A percentile compares a stretch with the other conserved stretches of the same genome.
phyloP scores from a whole-genome alignment of 1,140 invertebrate species.

The Listronotus oregonensis region DNA sequence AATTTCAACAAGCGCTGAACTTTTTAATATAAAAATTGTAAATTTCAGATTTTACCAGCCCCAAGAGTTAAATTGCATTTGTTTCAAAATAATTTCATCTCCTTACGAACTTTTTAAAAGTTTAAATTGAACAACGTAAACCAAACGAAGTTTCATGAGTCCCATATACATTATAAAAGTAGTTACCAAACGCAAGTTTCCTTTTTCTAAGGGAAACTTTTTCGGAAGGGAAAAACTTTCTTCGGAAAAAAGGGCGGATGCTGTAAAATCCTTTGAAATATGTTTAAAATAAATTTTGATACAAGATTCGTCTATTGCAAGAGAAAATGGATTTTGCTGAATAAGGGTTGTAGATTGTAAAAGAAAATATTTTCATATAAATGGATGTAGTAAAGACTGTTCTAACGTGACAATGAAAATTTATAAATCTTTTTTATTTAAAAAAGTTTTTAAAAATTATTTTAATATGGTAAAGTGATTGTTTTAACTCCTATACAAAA shows the following conservation, averaged over 20 bases:
- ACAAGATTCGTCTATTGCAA: background rate
- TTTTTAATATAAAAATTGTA: constrained; percentile 37
- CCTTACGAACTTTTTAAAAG: constrained; percentile 36
- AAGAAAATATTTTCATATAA: constrained; percentile 5
- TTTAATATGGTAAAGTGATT: too few species aligned
- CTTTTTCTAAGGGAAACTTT: constrained; percentile 29
- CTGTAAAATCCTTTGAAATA: constrained; percentile 18
- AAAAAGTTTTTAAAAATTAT: too few species aligned
- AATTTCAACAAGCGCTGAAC: constrained; percentile 1
- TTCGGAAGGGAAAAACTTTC: constrained; percentile 4
- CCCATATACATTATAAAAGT: constrained; percentile 51
- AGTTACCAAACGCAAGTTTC: constrained; percentile 42
- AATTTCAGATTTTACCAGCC: constrained; percentile 32
- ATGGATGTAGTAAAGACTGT: constrained; percentile 4
- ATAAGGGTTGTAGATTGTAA: background rate
- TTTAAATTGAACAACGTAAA: constrained; percentile 49
- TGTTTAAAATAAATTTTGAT: constrained; percentile 26
- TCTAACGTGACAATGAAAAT: too few species aligned
- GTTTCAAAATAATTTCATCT: constrained; percentile 51
- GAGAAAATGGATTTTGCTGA: constrained; percentile 10
- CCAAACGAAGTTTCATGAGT: constrained; percentile 51
- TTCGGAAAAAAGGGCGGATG: constrained; percentile 12
- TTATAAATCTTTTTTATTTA: too few species aligned
- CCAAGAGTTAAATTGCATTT: constrained; percentile 47
- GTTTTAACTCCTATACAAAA: too few species aligned